A percentile compares a stretch with the other conserved stretches of the same genome.
Conservation (phyloP, 2,113 vertebrate species). For the Condylura cristata region DNA sequence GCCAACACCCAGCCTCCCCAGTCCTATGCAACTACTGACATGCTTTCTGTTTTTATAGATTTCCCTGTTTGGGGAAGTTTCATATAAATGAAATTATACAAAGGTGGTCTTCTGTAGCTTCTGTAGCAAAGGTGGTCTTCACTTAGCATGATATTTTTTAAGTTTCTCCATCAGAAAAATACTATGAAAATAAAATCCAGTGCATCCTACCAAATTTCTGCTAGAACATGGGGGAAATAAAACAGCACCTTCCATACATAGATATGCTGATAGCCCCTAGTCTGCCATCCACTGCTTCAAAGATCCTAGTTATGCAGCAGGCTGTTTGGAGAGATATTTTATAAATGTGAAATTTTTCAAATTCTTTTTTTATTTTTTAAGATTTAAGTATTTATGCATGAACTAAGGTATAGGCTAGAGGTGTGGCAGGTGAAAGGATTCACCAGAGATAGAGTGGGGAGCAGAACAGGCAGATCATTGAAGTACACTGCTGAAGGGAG, state of each 20-base stretch:
- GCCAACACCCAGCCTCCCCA: not conserved
- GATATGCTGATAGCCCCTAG: not conserved
- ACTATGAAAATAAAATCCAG: not conserved
- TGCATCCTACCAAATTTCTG: not conserved
- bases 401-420: too few species aligned
- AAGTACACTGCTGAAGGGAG: too few species aligned
- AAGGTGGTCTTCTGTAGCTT: not conserved
- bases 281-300: constrained; percentile 69
- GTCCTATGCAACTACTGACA: not conserved
- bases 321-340: constrained; percentile 52
- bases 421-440: too few species aligned
- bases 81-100: not conserved
- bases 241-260: constrained; percentile 40
- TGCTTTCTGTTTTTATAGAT: not conserved
- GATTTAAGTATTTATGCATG: too few species aligned
- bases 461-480: too few species aligned
- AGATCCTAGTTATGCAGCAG: constrained; percentile 64
- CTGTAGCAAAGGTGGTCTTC: too few species aligned
- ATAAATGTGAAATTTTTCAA: constrained; percentile 53
- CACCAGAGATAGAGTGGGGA: too few species aligned
- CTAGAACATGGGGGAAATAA: not conserved
- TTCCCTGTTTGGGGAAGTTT: not conserved
- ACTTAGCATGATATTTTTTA: not conserved
- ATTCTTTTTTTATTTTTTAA: too few species aligned
- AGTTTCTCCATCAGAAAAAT: not conserved